These are phyloP conservation scores for Harlomillsia oculata DNA, from an alignment of 1,140 invertebrate genomes.

Conservation along the genomic window DNA sequence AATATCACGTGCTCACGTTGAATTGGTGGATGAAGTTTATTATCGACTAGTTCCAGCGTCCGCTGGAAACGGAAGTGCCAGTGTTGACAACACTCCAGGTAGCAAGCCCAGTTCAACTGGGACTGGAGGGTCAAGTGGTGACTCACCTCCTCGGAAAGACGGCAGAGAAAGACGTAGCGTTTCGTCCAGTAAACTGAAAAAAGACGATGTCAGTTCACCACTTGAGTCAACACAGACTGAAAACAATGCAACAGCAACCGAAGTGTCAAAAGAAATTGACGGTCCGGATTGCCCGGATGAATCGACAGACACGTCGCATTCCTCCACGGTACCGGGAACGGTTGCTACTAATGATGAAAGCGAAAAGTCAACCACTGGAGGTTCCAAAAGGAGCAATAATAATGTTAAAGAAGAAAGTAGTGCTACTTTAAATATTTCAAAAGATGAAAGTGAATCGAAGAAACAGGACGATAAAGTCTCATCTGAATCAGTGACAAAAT, in stretches of 20 bases:
- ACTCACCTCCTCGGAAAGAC: background rate
- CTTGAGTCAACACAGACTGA: background rate
- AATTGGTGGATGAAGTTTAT: conserved; percentile 9
- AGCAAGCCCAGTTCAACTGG: background rate
- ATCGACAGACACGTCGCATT: too few species aligned
- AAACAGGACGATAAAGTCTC: too few species aligned
- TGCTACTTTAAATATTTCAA: too few species aligned
- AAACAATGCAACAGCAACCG: background rate
- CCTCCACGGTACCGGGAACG: too few species aligned
- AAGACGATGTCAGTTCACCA: background rate
- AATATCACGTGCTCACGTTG: conserved; percentile 17
- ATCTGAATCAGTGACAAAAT: too few species aligned
- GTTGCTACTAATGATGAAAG: conserved; percentile 1
- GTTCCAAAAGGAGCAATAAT: too few species aligned
- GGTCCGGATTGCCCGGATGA: background rate
- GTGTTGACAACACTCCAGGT: background rate
- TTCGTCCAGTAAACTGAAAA: background rate
- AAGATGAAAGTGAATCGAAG: too few species aligned
- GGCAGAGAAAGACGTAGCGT: background rate
- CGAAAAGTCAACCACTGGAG: background rate
- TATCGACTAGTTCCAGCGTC: background rate
- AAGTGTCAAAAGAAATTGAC: background rate
- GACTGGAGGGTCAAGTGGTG: background rate
- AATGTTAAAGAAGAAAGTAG: too few species aligned
- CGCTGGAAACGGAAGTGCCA: background rate